These are phyloP conservation scores for Biston betularia DNA, from an alignment of 2,888 invertebrate species.

Conservation along the genomic window DNA sequence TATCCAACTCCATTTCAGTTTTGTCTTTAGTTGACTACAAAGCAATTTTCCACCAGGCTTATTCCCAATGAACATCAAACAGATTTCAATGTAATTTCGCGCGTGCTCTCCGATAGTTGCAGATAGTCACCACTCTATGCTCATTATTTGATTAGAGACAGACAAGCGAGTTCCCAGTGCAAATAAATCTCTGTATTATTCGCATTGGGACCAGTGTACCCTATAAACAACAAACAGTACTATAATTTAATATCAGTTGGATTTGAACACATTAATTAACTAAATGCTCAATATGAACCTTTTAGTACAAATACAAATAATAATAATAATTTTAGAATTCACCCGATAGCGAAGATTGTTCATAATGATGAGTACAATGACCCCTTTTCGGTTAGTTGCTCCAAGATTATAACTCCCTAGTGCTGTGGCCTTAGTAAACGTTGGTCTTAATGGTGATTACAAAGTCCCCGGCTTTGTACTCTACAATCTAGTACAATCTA, in stretches of 20 bases:
- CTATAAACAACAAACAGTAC: conserved; percentile 20
- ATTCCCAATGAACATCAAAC: conserved; percentile 38
- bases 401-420: too few species aligned
- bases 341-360: too few species aligned
- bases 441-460: too few species aligned
- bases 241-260: background rate
- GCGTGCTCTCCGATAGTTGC: conserved; percentile 37
- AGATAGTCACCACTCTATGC: conserved; percentile 53
- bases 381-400: too few species aligned
- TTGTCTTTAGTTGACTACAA: background rate
- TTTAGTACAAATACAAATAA: too few species aligned
- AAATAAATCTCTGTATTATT: conserved; percentile 68
- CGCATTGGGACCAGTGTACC: conserved; percentile 48
- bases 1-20: background rate
- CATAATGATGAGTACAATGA: too few species aligned
- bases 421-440: too few species aligned
- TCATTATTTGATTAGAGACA: conserved; percentile 66
- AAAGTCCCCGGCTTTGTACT: too few species aligned
- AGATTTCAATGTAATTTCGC: conserved; percentile 53
- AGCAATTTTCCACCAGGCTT: conserved; percentile 10
- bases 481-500: too few species aligned
- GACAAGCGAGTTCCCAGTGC: conserved; percentile 54
- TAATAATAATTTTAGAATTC: too few species aligned
- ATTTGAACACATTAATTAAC: too few species aligned
- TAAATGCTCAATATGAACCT: too few species aligned